Conservation (phyloP, 2,113 vertebrate species). For the Podarcis cretensis region DNA sequence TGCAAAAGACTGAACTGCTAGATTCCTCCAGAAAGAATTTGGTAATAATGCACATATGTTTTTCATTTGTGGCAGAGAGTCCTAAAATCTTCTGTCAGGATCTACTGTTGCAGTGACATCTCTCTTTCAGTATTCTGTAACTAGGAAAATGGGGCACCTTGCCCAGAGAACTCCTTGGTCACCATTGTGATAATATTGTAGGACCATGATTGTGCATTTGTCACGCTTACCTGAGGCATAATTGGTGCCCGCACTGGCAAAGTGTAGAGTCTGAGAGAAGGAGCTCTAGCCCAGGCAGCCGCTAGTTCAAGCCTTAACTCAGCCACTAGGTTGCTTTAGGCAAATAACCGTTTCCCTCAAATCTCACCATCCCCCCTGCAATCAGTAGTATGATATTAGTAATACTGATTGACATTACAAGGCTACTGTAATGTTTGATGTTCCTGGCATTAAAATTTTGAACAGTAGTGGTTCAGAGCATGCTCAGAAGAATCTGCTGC, state of each 20-base stretch:
- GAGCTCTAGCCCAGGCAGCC: background rate
- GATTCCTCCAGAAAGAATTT: conserved; percentile 43
- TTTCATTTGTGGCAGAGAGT: background rate
- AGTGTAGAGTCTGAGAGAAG: background rate
- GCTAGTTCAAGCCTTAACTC: background rate
- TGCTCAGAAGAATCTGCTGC: background rate
- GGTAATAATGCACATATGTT: background rate
- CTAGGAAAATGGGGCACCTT: background rate
- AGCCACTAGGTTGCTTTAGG: background rate
- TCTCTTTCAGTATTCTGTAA: background rate
- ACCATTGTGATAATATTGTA: conserved; percentile 8
- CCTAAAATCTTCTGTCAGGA: conserved; percentile 28
- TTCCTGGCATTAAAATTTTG: background rate
- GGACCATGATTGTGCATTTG: background rate
- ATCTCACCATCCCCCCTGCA: too few relatives aligned
- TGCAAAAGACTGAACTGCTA: background rate
- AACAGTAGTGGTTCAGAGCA: background rate
- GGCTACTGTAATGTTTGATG: background rate
- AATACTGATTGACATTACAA: background rate
- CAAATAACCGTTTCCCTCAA: too few relatives aligned
- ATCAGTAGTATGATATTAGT: background rate
- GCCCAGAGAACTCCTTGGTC: fast-evolving
- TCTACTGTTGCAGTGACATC: background rate
- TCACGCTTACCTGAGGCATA: background rate
- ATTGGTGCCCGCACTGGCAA: background rate